Evolutionary conservation across 2,113 vertebrate species (phyloP).

Genomic region (Melanostigma gelatinosum): DNA sequence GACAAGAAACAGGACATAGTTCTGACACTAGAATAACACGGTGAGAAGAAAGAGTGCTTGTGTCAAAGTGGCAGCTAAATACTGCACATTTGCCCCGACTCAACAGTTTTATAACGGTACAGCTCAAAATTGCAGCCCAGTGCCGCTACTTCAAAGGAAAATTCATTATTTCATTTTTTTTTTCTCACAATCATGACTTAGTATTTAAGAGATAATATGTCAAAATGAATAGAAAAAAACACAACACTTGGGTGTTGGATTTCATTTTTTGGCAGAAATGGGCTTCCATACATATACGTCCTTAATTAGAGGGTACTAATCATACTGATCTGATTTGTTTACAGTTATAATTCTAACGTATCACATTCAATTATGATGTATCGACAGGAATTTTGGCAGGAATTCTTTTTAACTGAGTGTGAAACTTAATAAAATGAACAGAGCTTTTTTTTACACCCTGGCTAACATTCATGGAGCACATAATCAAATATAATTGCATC

Average conservation of each 20-base stretch:
- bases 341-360: background rate
- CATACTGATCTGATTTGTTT: background rate
- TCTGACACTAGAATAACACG: background rate
- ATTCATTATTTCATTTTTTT: background rate
- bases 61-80: background rate
- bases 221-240: background rate
- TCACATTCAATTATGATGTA: background rate
- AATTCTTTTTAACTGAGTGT: background rate
- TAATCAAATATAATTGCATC: conserved; percentile 15
- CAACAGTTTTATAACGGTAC: background rate
- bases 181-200: background rate
- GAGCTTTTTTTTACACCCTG: background rate
- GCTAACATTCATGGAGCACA: background rate
- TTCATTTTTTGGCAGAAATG: background rate
- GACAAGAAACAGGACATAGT: background rate
- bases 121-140: background rate
- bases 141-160: background rate
- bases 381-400: background rate
- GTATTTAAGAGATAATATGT: background rate
- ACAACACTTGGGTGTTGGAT: too few relatives aligned
- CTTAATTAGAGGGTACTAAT: background rate
- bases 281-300: background rate
- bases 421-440: background rate
- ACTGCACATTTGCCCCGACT: background rate
- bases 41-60: too few relatives aligned